phyloP scores from a whole-genome alignment of 2,797 vertebrate species.

The Enteromius trimaculatus region DNA sequence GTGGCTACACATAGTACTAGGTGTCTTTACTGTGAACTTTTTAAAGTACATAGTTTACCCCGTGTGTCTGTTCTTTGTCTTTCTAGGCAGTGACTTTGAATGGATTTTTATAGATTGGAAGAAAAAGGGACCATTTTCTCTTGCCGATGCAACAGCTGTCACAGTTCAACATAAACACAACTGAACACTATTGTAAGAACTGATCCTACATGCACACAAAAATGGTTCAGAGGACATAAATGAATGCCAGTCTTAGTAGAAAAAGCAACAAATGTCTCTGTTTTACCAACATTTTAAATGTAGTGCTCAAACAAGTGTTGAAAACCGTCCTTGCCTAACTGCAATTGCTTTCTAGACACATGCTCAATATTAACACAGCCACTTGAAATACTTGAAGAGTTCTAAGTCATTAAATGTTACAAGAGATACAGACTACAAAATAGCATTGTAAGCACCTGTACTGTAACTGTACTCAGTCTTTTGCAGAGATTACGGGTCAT shows the following conservation, averaged over 20 bases:
- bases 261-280: slow-evolving; percentile 29
- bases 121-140: slow-evolving; percentile 52
- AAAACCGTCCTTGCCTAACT: slow-evolving; percentile 12
- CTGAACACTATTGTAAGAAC: slow-evolving; percentile 27
- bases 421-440: slow-evolving; percentile 16
- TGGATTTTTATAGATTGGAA: slow-evolving; percentile 31
- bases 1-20: background rate
- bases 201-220: background rate
- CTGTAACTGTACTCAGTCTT: background rate
- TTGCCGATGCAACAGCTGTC: slow-evolving; percentile 37
- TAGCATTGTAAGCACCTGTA: slow-evolving; percentile 21
- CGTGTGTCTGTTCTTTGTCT: slow-evolving; percentile 21
- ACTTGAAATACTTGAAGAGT: slow-evolving; percentile 46
- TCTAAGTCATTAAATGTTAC: slow-evolving; percentile 32
- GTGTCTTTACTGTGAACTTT: background rate
- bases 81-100: slow-evolving; percentile 45
- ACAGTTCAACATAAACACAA: slow-evolving; percentile 31
- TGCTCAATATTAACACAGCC: slow-evolving; percentile 39
- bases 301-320: slow-evolving; percentile 34
- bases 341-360: slow-evolving; percentile 31
- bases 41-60: background rate
- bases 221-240: slow-evolving; percentile 9
- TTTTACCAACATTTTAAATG: slow-evolving; percentile 33
- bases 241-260: slow-evolving; percentile 11
- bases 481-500: slow-evolving; percentile 34